Evolutionary conservation across 2,113 vertebrate genomes (phyloP).

Genomic region (Osmerus mordax): DNA sequence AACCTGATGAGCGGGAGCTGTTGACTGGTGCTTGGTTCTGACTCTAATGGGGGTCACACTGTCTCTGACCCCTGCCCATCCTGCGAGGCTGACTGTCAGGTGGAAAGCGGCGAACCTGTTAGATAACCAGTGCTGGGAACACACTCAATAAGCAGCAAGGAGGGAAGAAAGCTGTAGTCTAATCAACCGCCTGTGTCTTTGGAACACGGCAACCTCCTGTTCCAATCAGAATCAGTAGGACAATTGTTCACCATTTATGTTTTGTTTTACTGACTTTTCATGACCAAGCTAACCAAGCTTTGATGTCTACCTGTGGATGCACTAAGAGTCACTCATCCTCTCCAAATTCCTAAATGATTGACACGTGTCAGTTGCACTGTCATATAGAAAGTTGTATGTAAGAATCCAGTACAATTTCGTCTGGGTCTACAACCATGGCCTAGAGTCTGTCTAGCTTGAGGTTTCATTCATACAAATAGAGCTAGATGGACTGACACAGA

Average conservation of each 20-base stretch:
- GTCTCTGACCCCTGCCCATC: constrained; percentile 41
- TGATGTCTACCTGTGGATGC: too few species aligned
- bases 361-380: too few species aligned
- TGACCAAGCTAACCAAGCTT: too few species aligned
- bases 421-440: neutral
- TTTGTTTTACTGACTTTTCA: too few species aligned
- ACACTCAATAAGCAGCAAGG: neutral
- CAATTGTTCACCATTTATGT: too few species aligned
- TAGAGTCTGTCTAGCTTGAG: neutral
- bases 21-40: constrained; percentile 55
- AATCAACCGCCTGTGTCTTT: neutral
- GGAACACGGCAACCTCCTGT: neutral
- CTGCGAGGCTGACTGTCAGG: constrained; percentile 19
- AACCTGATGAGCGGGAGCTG: constrained; percentile 58
- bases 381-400: too few species aligned
- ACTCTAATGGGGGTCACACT: constrained; percentile 49
- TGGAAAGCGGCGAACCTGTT: constrained; percentile 23
- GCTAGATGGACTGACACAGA: neutral
- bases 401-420: too few species aligned
- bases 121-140: neutral
- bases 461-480: too few species aligned
- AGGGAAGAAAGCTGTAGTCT: neutral
- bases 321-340: too few species aligned
- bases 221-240: neutral
- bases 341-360: too few species aligned